Conservation (phyloP, 2,113 vertebrate genomes). For the Spermophilus dauricus region DNA sequence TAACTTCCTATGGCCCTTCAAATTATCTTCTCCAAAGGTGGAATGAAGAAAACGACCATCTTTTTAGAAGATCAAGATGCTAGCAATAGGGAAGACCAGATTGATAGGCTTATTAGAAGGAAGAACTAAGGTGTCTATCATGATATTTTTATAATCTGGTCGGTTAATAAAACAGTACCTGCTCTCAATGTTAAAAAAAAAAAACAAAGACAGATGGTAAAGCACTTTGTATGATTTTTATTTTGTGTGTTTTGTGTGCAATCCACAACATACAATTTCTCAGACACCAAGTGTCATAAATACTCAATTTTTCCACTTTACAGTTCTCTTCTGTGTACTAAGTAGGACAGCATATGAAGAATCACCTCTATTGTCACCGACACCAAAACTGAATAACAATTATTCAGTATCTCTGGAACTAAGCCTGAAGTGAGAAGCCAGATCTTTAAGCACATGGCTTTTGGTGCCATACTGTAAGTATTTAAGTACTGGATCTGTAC, state of each 20-base stretch:
- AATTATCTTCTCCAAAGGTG: no score
- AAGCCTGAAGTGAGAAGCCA: neutral
- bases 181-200: no score
- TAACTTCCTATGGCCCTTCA: no score
- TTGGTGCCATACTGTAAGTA: neutral
- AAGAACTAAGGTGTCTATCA: no score
- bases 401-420: constrained; percentile 2
- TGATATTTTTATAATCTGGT: no score
- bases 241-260: constrained; percentile 8
- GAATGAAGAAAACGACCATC: no score
- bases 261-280: neutral
- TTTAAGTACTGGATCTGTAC: neutral
- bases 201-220: constrained; percentile 2
- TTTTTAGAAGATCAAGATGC: no score
- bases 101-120: no score
- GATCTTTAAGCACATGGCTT: neutral
- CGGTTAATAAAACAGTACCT: no score
- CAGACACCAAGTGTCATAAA: neutral
- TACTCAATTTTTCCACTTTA: neutral
- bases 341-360: neutral
- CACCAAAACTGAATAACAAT: neutral
- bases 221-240: constrained; percentile 41
- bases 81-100: no score
- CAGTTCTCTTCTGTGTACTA: neutral
- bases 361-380: neutral